These are phyloP conservation scores for Peromyscus aztecus DNA, from an alignment of 2,797 vertebrate genomes.

Conservation along the genomic window DNA sequence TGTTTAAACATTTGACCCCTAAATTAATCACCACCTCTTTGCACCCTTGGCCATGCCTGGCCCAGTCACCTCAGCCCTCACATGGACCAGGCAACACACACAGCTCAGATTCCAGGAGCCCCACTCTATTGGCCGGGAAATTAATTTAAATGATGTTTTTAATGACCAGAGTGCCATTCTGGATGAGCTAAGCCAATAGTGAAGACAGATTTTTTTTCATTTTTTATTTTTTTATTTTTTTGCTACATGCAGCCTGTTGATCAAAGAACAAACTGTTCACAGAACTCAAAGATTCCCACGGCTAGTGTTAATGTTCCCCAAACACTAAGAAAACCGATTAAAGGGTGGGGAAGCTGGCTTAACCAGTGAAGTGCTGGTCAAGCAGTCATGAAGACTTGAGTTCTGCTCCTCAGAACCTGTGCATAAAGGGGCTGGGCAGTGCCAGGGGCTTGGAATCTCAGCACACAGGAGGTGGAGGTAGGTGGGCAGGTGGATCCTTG, in stretches of 20 bases:
- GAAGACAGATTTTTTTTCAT: neutral
- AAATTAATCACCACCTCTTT: constrained; percentile 80
- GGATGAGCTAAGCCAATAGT: neutral
- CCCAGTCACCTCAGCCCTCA: constrained; percentile 72
- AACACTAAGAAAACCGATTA: constrained; percentile 18
- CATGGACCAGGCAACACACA: constrained; percentile 69
- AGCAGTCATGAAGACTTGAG: neutral
- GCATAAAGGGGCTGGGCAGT: neutral
- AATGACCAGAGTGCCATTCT: constrained; percentile 46
- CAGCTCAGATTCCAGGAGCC: constrained; percentile 56
- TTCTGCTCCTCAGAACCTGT: neutral
- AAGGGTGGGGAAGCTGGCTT: neutral
- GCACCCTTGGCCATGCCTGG: constrained; percentile 62
- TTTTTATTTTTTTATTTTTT: no score
- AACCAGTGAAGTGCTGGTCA: neutral
- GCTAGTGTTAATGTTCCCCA: neutral
- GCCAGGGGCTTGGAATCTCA: neutral
- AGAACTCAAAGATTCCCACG: neutral
- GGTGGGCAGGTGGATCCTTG: neutral
- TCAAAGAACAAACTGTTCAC: constrained; percentile 8
- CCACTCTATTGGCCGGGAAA: constrained; percentile 66
- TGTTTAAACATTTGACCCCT: constrained; percentile 87
- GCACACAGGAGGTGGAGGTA: neutral
- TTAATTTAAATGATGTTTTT: constrained; percentile 80
- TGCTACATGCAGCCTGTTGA: neutral